Evolutionary conservation across 2,888 invertebrate species (phyloP).

Genomic region (Listrodromus nycthemerus): DNA sequence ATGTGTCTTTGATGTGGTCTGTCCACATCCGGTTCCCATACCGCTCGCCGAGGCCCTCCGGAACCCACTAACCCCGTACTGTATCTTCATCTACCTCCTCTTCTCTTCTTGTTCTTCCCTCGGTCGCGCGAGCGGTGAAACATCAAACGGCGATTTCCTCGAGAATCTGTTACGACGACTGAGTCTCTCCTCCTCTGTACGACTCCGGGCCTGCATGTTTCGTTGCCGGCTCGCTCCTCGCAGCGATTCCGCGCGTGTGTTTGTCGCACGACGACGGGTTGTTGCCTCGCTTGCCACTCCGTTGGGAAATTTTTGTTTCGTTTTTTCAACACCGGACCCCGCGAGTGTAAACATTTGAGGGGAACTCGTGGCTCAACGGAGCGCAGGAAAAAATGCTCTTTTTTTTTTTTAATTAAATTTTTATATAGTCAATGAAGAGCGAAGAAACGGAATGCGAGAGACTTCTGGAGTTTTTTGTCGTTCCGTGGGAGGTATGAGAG

Average conservation of each 20-base stretch:
- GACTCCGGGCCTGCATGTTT: conserved; percentile 20
- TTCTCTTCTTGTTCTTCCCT: conserved; percentile 50
- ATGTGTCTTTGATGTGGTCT: conserved; percentile 70
- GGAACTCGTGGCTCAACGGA: background rate
- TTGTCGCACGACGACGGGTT: conserved; percentile 41
- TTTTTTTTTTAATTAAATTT: background rate
- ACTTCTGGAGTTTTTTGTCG: background rate
- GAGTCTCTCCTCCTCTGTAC: conserved; percentile 1
- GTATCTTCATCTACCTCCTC: conserved; percentile 41
- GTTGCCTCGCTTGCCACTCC: conserved; percentile 34
- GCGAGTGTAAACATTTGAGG: conserved; percentile 59
- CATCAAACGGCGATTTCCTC: conserved; percentile 67
- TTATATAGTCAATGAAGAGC: background rate
- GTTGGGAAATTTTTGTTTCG: conserved; percentile 22
- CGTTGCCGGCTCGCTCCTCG: conserved; percentile 26
- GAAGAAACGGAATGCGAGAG: background rate
- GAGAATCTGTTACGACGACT: conserved; percentile 61
- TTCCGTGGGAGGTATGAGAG: background rate
- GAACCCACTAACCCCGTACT: conserved; percentile 58
- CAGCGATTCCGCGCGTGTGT: conserved; percentile 24
- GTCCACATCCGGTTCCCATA: conserved; percentile 70
- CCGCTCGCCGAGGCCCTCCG: conserved; percentile 58
- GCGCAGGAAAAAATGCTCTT: background rate
- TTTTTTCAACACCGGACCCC: conserved; percentile 45
- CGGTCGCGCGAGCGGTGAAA: conserved; percentile 58